These are phyloP conservation scores for Trissolcus basalis DNA, from an alignment of 1,140 invertebrate genomes.

Conservation along the genomic window DNA sequence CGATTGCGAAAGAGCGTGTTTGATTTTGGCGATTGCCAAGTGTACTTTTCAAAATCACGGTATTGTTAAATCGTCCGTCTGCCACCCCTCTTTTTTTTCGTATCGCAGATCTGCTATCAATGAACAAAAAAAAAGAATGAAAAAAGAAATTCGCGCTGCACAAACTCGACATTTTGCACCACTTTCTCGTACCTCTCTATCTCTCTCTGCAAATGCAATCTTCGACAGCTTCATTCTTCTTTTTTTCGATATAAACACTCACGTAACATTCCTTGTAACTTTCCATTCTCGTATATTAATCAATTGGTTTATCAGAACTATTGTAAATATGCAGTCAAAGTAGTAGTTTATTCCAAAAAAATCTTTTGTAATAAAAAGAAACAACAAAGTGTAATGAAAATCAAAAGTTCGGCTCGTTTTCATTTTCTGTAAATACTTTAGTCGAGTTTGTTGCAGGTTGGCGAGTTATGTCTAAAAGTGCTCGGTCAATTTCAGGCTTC, in stretches of 20 bases:
- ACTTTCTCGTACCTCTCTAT: slow-evolving; percentile 37
- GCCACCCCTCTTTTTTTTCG: slow-evolving; percentile 21
- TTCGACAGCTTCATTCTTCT: slow-evolving; percentile 39
- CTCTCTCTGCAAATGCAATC: slow-evolving; percentile 51
- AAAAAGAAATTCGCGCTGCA: slow-evolving; percentile 29
- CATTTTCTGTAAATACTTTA: slow-evolving; percentile 27
- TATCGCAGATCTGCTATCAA: slow-evolving; percentile 13
- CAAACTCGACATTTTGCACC: slow-evolving; percentile 41
- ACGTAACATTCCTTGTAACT: slow-evolving; percentile 35
- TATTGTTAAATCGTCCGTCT: slow-evolving; percentile 30
- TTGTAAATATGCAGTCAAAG: slow-evolving; percentile 25
- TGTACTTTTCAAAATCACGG: slow-evolving; percentile 10
- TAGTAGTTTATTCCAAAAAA: too few species aligned
- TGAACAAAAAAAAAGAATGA: slow-evolving; percentile 1
- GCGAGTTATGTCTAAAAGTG: slow-evolving; percentile 15
- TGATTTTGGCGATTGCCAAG: background rate
- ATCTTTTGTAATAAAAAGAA: too few species aligned
- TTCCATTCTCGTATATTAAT: slow-evolving; percentile 37
- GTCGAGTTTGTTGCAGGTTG: slow-evolving; percentile 52
- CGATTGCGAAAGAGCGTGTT: too few species aligned
- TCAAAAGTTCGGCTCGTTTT: too few species aligned
- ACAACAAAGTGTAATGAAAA: too few species aligned
- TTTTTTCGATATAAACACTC: slow-evolving; percentile 33
- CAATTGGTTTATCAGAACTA: slow-evolving; percentile 24
- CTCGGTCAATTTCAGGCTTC: slow-evolving; percentile 42